Evolutionary conservation across 2,113 vertebrate genomes (phyloP).

Genomic region (Amia ocellicauda): DNA sequence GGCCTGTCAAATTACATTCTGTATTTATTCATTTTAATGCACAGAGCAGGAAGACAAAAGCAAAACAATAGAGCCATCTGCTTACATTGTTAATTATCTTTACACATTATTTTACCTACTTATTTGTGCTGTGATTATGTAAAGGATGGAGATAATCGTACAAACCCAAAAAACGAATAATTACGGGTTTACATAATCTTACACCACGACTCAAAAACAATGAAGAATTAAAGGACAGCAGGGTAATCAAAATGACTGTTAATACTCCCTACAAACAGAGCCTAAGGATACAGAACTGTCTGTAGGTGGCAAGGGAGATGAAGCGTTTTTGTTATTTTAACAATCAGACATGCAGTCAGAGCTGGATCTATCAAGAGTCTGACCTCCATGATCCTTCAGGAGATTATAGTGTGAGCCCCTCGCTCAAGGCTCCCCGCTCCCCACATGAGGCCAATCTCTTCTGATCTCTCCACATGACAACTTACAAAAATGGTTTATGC

Average conservation of each 20-base stretch:
- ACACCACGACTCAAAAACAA: background rate
- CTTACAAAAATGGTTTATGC: conserved; percentile 61
- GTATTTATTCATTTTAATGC: no score
- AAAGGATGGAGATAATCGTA: no score
- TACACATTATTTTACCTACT: background rate
- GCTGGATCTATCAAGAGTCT: conserved; percentile 49
- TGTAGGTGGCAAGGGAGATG: background rate
- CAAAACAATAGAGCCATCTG: no score
- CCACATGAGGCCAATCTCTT: conserved; percentile 50
- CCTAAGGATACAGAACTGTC: background rate
- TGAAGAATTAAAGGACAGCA: background rate
- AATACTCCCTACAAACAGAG: background rate
- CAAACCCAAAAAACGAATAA: no score
- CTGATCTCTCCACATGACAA: conserved; percentile 60
- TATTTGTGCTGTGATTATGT: background rate
- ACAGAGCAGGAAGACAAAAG: no score
- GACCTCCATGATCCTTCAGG: conserved; percentile 58
- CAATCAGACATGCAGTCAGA: conserved; percentile 43
- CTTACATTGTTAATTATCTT: no score
- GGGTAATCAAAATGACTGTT: background rate
- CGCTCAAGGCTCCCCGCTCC: conserved; percentile 43
- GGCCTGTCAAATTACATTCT: no score
- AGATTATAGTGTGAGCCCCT: conserved; percentile 58
- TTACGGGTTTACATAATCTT: no score
- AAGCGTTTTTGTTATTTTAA: conserved; percentile 48